Evolutionary conservation across 2,113 vertebrate species (phyloP).

Genomic region (Terrapene triunguis): DNA sequence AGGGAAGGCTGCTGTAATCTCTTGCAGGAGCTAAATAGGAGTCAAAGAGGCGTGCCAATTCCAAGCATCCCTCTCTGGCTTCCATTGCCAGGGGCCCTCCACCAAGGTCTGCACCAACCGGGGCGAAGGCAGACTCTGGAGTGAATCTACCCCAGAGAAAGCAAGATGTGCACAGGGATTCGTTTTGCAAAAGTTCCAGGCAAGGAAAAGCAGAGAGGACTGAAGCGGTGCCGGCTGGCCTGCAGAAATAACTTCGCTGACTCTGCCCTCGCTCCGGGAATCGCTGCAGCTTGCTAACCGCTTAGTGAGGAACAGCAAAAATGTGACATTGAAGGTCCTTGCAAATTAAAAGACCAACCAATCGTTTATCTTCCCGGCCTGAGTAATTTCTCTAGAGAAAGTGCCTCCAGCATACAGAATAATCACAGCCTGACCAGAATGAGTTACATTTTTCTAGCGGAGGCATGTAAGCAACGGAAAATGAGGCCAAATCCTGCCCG

Average conservation of each 20-base stretch:
- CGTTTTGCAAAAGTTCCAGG: background rate
- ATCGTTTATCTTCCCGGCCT: background rate
- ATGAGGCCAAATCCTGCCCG: background rate
- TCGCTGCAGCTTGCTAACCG: background rate
- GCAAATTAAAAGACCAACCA: background rate
- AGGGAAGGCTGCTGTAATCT: conserved; percentile 24
- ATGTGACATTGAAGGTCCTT: background rate
- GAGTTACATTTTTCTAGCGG: background rate
- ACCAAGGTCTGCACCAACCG: background rate
- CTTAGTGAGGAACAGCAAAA: background rate
- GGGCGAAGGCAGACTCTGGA: background rate
- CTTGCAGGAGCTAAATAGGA: background rate
- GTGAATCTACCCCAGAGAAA: background rate
- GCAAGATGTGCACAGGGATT: rapidly evolving
- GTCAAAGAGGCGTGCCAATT: conserved; percentile 9
- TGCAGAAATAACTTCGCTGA: background rate
- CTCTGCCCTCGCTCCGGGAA: background rate
- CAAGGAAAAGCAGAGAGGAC: background rate
- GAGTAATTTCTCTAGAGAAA: background rate
- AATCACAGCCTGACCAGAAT: background rate
- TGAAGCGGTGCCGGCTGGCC: background rate
- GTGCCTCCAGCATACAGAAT: background rate
- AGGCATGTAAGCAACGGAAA: background rate
- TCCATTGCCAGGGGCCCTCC: background rate
- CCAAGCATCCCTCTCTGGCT: conserved; percentile 29